Base-by-base conservation (phyloP, 2,888 invertebrate species). In the Disparrhopalites patrizii region DNA sequence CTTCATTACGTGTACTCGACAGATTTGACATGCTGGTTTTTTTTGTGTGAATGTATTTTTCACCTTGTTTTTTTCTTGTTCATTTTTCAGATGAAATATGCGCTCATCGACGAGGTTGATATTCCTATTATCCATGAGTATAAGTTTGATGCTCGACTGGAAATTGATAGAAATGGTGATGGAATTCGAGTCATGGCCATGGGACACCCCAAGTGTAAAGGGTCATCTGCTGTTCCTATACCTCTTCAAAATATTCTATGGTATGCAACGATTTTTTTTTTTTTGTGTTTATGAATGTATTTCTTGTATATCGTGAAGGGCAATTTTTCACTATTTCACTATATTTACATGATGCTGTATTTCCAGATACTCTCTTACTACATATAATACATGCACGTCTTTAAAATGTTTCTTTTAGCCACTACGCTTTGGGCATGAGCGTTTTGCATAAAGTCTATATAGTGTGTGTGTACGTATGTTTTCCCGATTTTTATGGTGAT, bases 101-200 rank as follows among this genome's bases (percentile, higher is more conserved):
- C 81, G 3, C 76, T 82, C 40, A 76, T 82, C 68, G 82, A 82
- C 76, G 81, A 82, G 74, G 74, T 79, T 67, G 81, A 82, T 75
- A 81, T 82, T 65, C 76, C 77, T 33, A 75, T 81, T 36, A 80
- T 82, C 15, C 80, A 81, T 68, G 78, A 80, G 68, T 80, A 79
- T 75, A 80, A 79, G 58, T 81, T 82, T 75, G 82, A 82, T 79
- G 81, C 81, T 18, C 77, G 80, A 62, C 78, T 82, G 30, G 81
- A 81, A 71, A 79, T 82, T 23, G 81, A 82, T 74, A 77, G 78
- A 63, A 80, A 82, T 76, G 82, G 82, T 10, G 79, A 79, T 72
- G 82, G 82, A 27, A 81, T 81, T 43, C 76, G 76, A 65, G 79
- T 82, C 28, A 81, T 78, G 72, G 82, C 81, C 10, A 81, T 81